A percentile compares a stretch with the other conserved stretches of the same genome.
phyloP scores from a whole-genome alignment of 2,888 invertebrate genomes.

The Gandaritis pyraliata region DNA sequence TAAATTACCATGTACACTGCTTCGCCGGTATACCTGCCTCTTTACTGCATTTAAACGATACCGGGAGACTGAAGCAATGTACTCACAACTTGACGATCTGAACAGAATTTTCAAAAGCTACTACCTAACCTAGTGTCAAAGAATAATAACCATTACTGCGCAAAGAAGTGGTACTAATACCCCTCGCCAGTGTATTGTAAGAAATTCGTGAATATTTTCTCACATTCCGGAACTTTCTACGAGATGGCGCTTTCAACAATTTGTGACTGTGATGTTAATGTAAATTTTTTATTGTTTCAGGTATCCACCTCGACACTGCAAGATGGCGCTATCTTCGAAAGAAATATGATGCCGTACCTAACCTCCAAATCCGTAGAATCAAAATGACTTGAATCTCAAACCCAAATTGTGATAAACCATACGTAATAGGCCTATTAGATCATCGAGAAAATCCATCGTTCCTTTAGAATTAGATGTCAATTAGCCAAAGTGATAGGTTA shows the following conservation, averaged over 20 bases:
- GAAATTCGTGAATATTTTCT: too few relatives aligned
- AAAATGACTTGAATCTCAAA: constrained; percentile 21
- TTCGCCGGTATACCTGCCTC: not conserved
- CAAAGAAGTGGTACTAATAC: too few relatives aligned
- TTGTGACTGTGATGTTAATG: not conserved
- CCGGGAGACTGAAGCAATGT: too few relatives aligned
- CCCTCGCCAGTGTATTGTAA: too few relatives aligned
- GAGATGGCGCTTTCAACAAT: not conserved
- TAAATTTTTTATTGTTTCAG: constrained; percentile 49
- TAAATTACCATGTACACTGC: not conserved
- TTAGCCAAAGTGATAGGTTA: constrained; percentile 68
- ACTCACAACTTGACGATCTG: too few relatives aligned
- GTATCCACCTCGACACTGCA: constrained; percentile 24
- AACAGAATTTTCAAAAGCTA: too few relatives aligned
- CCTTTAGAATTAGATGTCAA: constrained; percentile 73
- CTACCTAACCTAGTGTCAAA: too few relatives aligned
- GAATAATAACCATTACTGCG: too few relatives aligned
- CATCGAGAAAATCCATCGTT: constrained; percentile 59
- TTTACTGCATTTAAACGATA: too few relatives aligned
- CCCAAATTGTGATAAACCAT: constrained; percentile 55
- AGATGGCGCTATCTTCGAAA: constrained; percentile 38
- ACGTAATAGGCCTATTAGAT: constrained; percentile 53
- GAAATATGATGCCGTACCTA: constrained; percentile 19
- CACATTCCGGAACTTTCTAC: not conserved
- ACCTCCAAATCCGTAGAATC: constrained; percentile 11